A percentile compares a stretch with the other conserved stretches of the same genome.
Evolutionary conservation across 2,888 invertebrate species (phyloP).

Genomic region (Dromius quadrimaculatus): DNA sequence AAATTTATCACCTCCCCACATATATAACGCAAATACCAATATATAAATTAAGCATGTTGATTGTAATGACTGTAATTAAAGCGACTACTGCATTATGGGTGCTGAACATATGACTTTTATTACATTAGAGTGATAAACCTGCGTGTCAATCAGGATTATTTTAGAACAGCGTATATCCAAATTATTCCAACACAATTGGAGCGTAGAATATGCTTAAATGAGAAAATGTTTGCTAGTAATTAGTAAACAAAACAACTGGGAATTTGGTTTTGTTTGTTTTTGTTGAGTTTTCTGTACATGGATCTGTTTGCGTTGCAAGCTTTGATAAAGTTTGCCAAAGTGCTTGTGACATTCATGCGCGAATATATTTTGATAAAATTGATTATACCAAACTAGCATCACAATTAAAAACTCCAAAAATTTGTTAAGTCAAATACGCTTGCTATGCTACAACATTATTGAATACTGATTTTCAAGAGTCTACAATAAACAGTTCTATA

Average conservation of each 20-base stretch:
- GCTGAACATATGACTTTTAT: conserved; percentile 28
- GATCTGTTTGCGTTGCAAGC: conserved; percentile 14
- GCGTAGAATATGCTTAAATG: background rate
- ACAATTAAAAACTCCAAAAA: too few relatives aligned
- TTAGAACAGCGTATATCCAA: background rate
- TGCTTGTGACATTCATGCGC: too few relatives aligned
- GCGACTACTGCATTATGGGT: conserved; percentile 13
- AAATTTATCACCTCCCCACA: background rate
- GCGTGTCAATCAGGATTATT: conserved; percentile 27
- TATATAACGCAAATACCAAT: background rate
- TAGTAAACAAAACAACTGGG: conserved; percentile 14
- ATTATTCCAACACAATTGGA: conserved; percentile 8
- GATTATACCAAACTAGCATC: too few relatives aligned
- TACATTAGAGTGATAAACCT: conserved; percentile 17
- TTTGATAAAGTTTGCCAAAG: conserved; percentile 13
- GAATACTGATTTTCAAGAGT: too few relatives aligned
- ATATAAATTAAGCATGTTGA: conserved; percentile 8
- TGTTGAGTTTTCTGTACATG: conserved; percentile 20
- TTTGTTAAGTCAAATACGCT: too few relatives aligned
- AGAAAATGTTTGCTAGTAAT: conserved; percentile 34
- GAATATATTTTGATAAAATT: too few relatives aligned
- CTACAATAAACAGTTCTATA: too few relatives aligned
- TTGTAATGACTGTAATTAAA: conserved; percentile 21
- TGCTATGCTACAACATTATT: too few relatives aligned
- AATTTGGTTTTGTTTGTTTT: conserved; percentile 24